A percentile compares a stretch with the other conserved stretches of the same genome.
These are phyloP conservation scores for Callosobruchus maculatus DNA, from an alignment of 2,888 invertebrate species.

Conservation along the genomic window DNA sequence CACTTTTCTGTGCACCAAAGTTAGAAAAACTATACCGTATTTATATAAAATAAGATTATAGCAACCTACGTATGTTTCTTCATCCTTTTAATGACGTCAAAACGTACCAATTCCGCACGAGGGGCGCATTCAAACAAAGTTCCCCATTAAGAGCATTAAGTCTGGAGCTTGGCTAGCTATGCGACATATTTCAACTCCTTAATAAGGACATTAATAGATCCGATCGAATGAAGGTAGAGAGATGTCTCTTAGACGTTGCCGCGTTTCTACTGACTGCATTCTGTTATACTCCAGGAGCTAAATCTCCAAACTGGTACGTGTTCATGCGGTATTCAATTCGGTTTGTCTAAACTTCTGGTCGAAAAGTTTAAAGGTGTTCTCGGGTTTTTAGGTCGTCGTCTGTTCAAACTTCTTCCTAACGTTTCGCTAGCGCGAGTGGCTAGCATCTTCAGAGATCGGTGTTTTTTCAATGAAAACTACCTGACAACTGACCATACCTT, in stretches of 20 bases:
- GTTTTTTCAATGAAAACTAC: too few relatives aligned
- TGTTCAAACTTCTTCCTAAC: too few relatives aligned
- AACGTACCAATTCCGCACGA: not conserved
- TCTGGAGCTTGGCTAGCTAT: slow-evolving; percentile 29
- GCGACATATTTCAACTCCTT: slow-evolving; percentile 43
- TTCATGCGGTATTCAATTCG: too few relatives aligned
- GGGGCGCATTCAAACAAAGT: not conserved
- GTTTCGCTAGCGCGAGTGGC: too few relatives aligned
- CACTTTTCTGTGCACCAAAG: too few relatives aligned
- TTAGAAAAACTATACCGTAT: too few relatives aligned
- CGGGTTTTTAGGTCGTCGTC: too few relatives aligned
- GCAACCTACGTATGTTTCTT: not conserved
- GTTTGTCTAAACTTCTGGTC: too few relatives aligned
- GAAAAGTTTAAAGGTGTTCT: too few relatives aligned
- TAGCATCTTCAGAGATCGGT: too few relatives aligned
- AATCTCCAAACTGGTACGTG: not conserved
- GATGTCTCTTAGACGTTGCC: not conserved
- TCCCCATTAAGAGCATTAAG: not conserved
- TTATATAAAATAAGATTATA: not conserved
- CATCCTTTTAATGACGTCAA: not conserved
- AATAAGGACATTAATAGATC: slow-evolving; percentile 41
- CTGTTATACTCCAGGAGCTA: not conserved
- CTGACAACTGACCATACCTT: too few relatives aligned
- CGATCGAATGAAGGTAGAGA: slow-evolving; percentile 16
- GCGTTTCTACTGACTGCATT: not conserved